phyloP scores from a whole-genome alignment of 2,888 invertebrate species.

The Trissonchulus sp. region DNA sequence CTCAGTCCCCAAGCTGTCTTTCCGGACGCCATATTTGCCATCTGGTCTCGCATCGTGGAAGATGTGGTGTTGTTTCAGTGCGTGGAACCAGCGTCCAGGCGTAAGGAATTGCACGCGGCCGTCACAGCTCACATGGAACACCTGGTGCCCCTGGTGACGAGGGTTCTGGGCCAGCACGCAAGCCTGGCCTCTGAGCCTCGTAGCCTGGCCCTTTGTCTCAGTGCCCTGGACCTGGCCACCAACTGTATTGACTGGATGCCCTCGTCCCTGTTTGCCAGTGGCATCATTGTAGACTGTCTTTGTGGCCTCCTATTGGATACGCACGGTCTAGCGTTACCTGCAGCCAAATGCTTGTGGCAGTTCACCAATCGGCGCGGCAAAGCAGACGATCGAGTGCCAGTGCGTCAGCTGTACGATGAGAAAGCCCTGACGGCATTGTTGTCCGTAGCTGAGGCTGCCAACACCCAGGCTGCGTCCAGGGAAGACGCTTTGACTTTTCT shows the following conservation, averaged over 20 bases:
- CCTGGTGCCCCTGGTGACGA: not conserved
- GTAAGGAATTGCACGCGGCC: conserved; percentile 35
- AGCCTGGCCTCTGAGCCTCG: not conserved
- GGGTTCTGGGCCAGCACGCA: not conserved
- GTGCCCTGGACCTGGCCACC: not conserved
- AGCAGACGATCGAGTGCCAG: not conserved
- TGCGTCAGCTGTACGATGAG: not conserved
- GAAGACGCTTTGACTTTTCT: not conserved
- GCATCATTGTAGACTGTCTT: not conserved
- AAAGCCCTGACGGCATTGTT: not conserved
- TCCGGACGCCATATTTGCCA: conserved; percentile 37
- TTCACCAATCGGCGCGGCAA: not conserved
- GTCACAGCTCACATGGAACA: conserved; percentile 29
- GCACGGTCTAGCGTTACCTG: not conserved
- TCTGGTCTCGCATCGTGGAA: conserved; percentile 38
- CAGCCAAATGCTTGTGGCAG: not conserved
- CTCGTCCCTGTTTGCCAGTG: not conserved
- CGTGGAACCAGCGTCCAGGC: conserved; percentile 34
- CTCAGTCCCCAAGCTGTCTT: conserved; percentile 28
- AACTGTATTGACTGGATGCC: not conserved
- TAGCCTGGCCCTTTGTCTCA: not conserved
- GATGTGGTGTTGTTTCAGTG: conserved; percentile 36
- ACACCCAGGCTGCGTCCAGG: not conserved
- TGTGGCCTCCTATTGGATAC: not conserved
- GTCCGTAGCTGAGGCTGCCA: not conserved